Evolutionary conservation across 2,888 invertebrate genomes (phyloP).

Genomic region (Sepioteuthis lessoniana): DNA sequence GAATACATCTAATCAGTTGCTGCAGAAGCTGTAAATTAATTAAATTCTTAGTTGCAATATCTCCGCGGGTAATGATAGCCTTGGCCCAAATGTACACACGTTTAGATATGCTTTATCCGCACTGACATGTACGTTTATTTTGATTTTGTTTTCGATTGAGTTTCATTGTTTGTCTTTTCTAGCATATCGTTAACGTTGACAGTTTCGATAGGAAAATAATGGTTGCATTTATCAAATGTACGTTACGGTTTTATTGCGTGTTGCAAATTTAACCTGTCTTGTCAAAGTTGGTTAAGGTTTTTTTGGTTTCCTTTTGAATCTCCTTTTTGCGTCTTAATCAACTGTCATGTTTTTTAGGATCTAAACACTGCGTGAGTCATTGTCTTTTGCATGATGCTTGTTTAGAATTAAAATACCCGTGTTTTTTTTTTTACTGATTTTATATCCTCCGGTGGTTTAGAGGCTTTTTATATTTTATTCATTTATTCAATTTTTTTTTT

Average conservation of each 20-base stretch:
- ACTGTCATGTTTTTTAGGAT: not conserved
- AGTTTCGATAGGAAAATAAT: constrained; percentile 2
- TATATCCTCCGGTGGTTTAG: too few relatives aligned
- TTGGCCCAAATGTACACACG: not conserved
- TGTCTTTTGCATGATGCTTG: not conserved
- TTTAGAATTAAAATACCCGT: not conserved
- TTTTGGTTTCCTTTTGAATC: not conserved
- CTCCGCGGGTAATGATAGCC: not conserved
- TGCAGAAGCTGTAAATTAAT: not conserved
- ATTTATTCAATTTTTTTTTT: too few relatives aligned
- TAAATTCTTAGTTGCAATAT: not conserved
- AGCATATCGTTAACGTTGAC: not conserved
- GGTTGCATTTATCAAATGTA: not conserved
- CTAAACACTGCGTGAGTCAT: not conserved
- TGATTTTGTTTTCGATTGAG: not conserved
- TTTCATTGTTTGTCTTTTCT: not conserved
- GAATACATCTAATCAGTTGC: not conserved
- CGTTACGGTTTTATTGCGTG: not conserved
- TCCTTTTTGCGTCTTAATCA: not conserved
- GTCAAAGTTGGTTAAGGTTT: not conserved
- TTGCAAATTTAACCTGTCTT: not conserved
- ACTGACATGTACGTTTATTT: not conserved
- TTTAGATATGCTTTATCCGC: not conserved
- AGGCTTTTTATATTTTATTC: too few relatives aligned
- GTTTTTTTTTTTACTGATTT: not conserved